Evolutionary conservation across 2,797 vertebrate genomes (phyloP), one percentile per base, ranked within the genome.

Genomic region (Bovichtus variegatus): DNA sequence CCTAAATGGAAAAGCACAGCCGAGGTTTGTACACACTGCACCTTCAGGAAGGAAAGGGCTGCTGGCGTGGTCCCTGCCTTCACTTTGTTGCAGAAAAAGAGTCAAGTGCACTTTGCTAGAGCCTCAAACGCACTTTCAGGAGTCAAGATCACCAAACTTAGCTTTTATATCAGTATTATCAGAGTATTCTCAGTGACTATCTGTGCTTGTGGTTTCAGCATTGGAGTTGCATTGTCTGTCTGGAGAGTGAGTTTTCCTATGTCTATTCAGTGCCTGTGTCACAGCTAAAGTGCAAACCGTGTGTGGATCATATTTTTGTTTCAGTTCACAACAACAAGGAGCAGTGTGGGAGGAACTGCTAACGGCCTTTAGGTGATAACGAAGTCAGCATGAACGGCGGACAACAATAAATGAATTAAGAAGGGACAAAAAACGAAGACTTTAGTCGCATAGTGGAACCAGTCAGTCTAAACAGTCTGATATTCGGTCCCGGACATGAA

Each of bases 91-190:
- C 78, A 87, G 83, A 67, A 72, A 82, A 67, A 83, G 76, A 85
- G 84, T 93, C 89, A 92, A 93, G 92, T 90, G 89, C 92, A 92
- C 90, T 92, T 91, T 64, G 65, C 87, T 85, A 58, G 61, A 89
- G 84, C 77, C 78, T 87, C 76, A 73, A 88, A 86, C 53, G 38
- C 70, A 71, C 55, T 27, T 65, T 76, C 78, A 78, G 23, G 74
- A 74, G 58, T 70, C 44, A 41, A 70, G 54, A 47, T 19, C 63
- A 54, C 63, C 58, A 41, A 72, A 54, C 50, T 54, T 31, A 3
- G 10, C 40, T 69, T 61, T 65, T 61, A 15, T 47, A 72, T 68
- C 61, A n/a, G n/a, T n/a, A n/a, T n/a, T n/a, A n/a, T n/a, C n/a
- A n/a, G n/a, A n/a, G 61, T 36, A 46, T 58, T 36, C 75, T 59